phyloP scores from a whole-genome alignment of 2,797 vertebrate species.

The Graptemys geographica region DNA sequence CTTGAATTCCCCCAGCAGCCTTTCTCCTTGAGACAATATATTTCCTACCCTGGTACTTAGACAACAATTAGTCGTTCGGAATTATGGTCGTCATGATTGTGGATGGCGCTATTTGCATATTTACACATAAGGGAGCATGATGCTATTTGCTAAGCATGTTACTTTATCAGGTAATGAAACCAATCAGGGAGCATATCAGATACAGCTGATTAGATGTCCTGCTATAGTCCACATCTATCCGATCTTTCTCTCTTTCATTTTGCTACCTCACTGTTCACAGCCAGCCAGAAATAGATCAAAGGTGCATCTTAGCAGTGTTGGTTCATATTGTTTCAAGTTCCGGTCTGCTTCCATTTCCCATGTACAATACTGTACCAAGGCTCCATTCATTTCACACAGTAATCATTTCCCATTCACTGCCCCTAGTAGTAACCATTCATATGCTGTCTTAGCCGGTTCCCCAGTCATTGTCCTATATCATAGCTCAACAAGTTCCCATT shows the following conservation, averaged over 20 bases:
- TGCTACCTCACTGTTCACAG: background rate
- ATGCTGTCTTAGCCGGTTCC: background rate
- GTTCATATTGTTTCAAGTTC: background rate
- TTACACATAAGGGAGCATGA: background rate
- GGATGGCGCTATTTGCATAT: background rate
- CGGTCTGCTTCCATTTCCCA: background rate
- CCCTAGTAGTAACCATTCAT: background rate
- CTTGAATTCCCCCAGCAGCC: background rate
- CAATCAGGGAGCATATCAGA: fast-evolving
- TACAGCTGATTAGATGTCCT: background rate
- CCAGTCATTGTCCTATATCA: background rate
- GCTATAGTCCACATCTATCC: background rate
- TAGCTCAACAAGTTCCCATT: constrained; percentile 26
- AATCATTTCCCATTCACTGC: background rate
- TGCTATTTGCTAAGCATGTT: background rate
- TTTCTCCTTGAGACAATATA: background rate
- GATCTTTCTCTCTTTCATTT: background rate
- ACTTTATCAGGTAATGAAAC: background rate
- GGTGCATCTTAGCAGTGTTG: background rate
- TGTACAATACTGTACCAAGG: background rate
- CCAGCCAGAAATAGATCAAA: background rate
- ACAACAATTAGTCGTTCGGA: background rate
- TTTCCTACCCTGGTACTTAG: background rate
- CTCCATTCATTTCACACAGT: background rate
- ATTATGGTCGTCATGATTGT: fast-evolving